Evolutionary conservation across 2,797 vertebrate genomes (phyloP).

Genomic region (Astyanax mexicanus): DNA sequence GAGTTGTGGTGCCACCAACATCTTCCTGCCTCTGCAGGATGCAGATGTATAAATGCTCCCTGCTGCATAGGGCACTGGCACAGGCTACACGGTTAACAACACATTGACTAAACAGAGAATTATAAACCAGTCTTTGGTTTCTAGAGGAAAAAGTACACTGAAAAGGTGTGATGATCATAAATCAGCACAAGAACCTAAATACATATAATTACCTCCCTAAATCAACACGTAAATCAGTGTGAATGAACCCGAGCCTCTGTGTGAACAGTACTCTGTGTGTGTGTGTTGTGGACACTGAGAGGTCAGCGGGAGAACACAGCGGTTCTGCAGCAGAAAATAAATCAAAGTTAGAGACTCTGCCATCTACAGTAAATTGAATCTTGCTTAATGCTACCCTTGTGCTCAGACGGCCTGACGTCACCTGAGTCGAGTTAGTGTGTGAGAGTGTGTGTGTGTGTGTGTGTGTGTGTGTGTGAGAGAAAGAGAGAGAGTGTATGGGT

Average conservation of each 20-base stretch:
- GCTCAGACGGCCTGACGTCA: neutral
- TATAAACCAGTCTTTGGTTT: too few species aligned
- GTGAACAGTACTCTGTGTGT: neutral
- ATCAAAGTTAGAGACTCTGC: neutral
- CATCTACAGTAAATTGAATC: conserved; percentile 1
- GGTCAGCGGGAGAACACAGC: neutral
- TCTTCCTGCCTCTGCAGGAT: too few species aligned
- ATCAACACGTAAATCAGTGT: neutral
- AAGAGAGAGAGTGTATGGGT: conserved; percentile 3
- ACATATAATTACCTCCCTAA: too few species aligned
- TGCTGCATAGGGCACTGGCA: too few species aligned
- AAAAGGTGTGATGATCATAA: neutral
- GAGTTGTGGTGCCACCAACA: too few species aligned
- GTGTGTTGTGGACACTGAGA: neutral
- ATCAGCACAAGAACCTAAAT: neutral
- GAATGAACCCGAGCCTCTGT: neutral
- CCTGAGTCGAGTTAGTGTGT: too few species aligned
- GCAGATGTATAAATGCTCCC: too few species aligned
- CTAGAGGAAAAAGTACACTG: too few species aligned
- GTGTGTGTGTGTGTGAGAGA: neutral
- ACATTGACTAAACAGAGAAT: too few species aligned
- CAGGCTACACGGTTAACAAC: too few species aligned
- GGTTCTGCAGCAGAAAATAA: neutral
- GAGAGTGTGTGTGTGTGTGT: neutral
- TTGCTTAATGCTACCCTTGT: neutral